Evolutionary conservation across 2,888 invertebrate species (phyloP).

Genomic region (Eristalis pertinax): DNA sequence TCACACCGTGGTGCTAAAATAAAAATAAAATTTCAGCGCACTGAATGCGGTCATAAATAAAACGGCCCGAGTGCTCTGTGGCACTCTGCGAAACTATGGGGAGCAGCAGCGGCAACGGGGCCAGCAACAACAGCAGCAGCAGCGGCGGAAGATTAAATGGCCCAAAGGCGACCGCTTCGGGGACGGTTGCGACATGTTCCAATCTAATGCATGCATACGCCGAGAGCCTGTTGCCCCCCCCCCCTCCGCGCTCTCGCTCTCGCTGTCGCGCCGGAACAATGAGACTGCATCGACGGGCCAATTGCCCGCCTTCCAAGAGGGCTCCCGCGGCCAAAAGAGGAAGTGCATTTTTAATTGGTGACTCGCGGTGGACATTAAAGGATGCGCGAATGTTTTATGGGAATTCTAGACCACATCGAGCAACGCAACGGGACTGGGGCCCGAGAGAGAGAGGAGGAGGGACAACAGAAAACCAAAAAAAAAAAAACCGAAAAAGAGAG

Average conservation of each 20-base stretch:
- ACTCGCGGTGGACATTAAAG: conserved; percentile 69
- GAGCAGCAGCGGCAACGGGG: not conserved
- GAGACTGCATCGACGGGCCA: conserved; percentile 41
- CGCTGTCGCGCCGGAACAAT: conserved; percentile 28
- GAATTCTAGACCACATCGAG: conserved; percentile 61
- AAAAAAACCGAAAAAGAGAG: conserved; percentile 20
- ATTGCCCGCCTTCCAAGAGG: conserved; percentile 5
- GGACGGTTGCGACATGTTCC: conserved; percentile 58
- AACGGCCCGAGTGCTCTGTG: conserved; percentile 39
- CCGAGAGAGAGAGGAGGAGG: not conserved
- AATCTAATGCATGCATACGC: conserved; percentile 58
- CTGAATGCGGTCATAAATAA: conserved; percentile 72
- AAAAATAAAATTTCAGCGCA: conserved; percentile 61
- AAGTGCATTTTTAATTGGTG: conserved; percentile 70
- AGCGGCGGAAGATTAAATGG: conserved; percentile 41
- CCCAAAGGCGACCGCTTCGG: conserved; percentile 40
- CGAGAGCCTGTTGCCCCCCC: conserved; percentile 46
- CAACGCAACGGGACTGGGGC: not conserved
- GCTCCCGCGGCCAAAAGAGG: conserved; percentile 55
- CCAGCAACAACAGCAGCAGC: not conserved
- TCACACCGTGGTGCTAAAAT: conserved; percentile 64
- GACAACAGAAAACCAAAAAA: too few relatives aligned
- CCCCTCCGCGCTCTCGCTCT: not conserved
- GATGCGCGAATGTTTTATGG: conserved; percentile 66
- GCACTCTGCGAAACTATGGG: conserved; percentile 1